phyloP scores from a whole-genome alignment of 2,797 vertebrate species.

The Epinephelus malabaricus region DNA sequence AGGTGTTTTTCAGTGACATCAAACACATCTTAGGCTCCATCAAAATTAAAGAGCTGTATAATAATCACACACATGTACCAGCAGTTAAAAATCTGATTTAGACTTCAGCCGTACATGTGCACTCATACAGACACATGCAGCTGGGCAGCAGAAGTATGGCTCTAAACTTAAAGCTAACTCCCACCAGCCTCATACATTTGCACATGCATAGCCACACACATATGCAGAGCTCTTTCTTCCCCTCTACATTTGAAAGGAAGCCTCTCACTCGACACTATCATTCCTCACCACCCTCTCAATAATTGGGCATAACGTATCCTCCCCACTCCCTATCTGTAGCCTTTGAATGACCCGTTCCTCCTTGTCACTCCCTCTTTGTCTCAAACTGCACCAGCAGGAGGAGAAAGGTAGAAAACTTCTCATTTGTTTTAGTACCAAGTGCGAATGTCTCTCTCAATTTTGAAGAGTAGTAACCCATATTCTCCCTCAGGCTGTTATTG shows the following conservation, averaged over 20 bases:
- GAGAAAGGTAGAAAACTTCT: constrained; percentile 53
- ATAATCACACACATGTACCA: background rate
- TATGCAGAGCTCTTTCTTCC: constrained; percentile 21
- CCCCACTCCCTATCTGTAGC: constrained; percentile 62
- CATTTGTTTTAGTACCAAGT: constrained; percentile 60
- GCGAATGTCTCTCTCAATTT: constrained; percentile 54
- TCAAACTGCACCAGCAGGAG: constrained; percentile 61
- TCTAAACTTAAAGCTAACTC: constrained; percentile 6
- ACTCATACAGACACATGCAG: background rate
- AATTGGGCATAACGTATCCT: constrained; percentile 67
- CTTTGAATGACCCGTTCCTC: constrained; percentile 68
- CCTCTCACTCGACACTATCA: constrained; percentile 46
- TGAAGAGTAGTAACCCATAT: constrained; percentile 32
- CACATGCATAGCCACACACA: constrained; percentile 17
- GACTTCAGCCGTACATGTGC: background rate
- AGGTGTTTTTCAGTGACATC: background rate
- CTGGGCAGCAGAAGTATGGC: background rate
- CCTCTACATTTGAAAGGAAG: constrained; percentile 39
- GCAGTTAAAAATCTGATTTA: background rate
- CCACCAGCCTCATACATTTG: constrained; percentile 19
- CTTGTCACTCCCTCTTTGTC: constrained; percentile 70
- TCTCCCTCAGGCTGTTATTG: constrained; percentile 26
- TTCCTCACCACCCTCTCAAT: constrained; percentile 57
- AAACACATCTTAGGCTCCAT: background rate
- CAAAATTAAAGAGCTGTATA: background rate